Percentiles rank a stretch among this genome's conserved stretches.
phyloP scores from a whole-genome alignment of 2,888 invertebrate species.

The Drosophila austrosaltans region DNA sequence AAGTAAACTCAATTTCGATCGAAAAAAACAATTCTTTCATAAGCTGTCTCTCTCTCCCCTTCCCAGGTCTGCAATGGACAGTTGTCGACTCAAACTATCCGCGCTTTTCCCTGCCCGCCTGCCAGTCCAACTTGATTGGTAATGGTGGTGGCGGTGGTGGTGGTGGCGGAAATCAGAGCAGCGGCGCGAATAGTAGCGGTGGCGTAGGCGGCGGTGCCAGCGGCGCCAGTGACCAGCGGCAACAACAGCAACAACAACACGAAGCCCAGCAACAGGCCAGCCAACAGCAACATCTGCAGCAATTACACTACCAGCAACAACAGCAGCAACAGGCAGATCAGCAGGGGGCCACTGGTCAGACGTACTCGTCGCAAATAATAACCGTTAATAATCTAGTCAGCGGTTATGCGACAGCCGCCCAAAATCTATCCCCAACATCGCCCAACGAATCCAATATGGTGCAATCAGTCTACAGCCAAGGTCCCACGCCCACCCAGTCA shows the following conservation, averaged over 20 bases:
- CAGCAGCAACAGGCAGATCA: constrained; percentile 72
- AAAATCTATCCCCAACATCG: constrained; percentile 85
- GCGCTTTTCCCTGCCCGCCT: constrained; percentile 88
- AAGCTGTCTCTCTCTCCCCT: constrained; percentile 84
- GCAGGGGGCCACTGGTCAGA: constrained; percentile 74
- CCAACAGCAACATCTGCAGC: constrained; percentile 70
- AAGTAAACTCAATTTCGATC: constrained; percentile 62
- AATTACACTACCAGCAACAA: constrained; percentile 71
- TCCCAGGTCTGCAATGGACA: constrained; percentile 94
- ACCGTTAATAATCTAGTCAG: constrained; percentile 84
- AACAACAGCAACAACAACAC: constrained; percentile 70
- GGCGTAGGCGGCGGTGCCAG: constrained; percentile 55
- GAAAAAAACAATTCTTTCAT: constrained; percentile 77
- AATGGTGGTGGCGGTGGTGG: constrained; percentile 81
- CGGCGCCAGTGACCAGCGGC: constrained; percentile 69
- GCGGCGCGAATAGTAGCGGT: constrained; percentile 74
- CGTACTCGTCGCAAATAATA: constrained; percentile 83
- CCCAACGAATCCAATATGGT: constrained; percentile 85
- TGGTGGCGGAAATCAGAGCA: constrained; percentile 80
- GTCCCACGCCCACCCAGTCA: constrained; percentile 84
- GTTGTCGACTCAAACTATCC: constrained; percentile 92
- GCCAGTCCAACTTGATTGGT: constrained; percentile 85
- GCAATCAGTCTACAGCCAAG: constrained; percentile 84
- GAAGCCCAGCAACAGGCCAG: constrained; percentile 77
- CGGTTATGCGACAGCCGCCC: constrained; percentile 83